Evolutionary conservation across 1,140 invertebrate species (phyloP), one percentile per base, ranked within the genome.

Genomic region (Neoseiulus cucumeris): DNA sequence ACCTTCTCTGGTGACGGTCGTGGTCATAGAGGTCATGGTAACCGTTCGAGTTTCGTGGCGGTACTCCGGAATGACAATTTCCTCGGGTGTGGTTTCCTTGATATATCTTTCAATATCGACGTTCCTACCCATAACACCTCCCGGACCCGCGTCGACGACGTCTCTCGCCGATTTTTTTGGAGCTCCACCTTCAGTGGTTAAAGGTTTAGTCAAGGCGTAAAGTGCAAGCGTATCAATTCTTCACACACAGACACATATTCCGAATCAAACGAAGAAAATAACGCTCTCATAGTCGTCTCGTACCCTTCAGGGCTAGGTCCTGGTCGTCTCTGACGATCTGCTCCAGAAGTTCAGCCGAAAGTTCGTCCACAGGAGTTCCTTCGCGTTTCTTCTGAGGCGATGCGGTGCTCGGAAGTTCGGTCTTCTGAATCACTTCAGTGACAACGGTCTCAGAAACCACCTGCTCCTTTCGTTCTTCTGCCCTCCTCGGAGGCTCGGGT

Each of bases 41-140:
- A 59, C 51, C 22, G 51, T 25, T 59, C 51, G 51, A 59, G 51
- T 59, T 59, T 59, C 51, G 14, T 59, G 51, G 22, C 51, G 51
- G 51, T 59, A 59, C 51, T 59, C 51, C 51, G 51, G 51, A 25
- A 59, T 59, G 51, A 59, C 51, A 33, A 59, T 33, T 25, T 59
- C 51, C 9, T 59, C 51, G 14, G 51, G 51, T 6, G 51, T 25
- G 33, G 51, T 59, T 20, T 59, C 51, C 51, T 59, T 59, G 14
- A 59, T 59, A 9, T 59, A 59, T 33, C n/a, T 59, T 25, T 59
- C 51, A 20, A 59, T 59, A 14, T 59, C 51, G 14, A 59, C 51
- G 33, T 59, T 59, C 33, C 51, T 59, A 14, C 51, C 51, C 51
- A 59, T 59, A 29, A 59, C 33, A 17, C 51, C 51, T 25, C 51